Percentiles rank a stretch among this genome's conserved stretches.
These are phyloP conservation scores for Atta colombica DNA, from an alignment of 1,140 invertebrate species.

Conservation along the genomic window DNA sequence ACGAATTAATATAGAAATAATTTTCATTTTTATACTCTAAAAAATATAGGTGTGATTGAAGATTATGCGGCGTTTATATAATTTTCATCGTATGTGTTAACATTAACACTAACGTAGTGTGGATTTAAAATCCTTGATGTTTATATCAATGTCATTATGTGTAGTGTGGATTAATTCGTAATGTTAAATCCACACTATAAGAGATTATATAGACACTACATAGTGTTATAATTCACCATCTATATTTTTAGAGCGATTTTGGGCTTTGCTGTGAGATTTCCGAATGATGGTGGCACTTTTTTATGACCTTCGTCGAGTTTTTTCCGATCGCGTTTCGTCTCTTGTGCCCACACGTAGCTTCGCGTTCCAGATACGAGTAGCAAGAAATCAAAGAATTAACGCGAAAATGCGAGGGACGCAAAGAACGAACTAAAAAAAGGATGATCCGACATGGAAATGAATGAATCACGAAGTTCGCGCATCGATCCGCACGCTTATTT, in stretches of 20 bases:
- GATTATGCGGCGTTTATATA: too few relatives aligned
- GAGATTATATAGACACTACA: too few relatives aligned
- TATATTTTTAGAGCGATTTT: neutral
- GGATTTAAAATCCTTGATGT: too few relatives aligned
- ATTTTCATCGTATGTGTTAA: too few relatives aligned
- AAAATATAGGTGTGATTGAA: too few relatives aligned
- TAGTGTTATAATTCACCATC: too few relatives aligned
- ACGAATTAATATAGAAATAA: neutral
- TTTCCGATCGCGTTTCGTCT: neutral
- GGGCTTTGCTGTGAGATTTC: neutral
- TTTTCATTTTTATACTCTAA: neutral
- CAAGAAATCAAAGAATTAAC: constrained; percentile 8
- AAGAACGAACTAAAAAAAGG: neutral
- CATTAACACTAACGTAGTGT: too few relatives aligned
- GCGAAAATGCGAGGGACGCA: constrained; percentile 13
- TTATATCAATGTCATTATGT: too few relatives aligned
- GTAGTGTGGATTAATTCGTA: too few relatives aligned
- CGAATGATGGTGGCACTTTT: constrained; percentile 2
- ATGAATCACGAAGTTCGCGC: constrained; percentile 35
- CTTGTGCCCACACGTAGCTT: neutral
- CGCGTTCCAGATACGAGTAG: constrained; percentile 46
- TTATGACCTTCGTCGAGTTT: neutral
- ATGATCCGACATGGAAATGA: constrained; percentile 23
- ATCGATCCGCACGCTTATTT: constrained; percentile 27
- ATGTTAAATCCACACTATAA: too few relatives aligned